Percentiles rank a stretch among this genome's conserved stretches.
phyloP scores from a whole-genome alignment of 2,888 invertebrate genomes.

The Globia sparganii region DNA sequence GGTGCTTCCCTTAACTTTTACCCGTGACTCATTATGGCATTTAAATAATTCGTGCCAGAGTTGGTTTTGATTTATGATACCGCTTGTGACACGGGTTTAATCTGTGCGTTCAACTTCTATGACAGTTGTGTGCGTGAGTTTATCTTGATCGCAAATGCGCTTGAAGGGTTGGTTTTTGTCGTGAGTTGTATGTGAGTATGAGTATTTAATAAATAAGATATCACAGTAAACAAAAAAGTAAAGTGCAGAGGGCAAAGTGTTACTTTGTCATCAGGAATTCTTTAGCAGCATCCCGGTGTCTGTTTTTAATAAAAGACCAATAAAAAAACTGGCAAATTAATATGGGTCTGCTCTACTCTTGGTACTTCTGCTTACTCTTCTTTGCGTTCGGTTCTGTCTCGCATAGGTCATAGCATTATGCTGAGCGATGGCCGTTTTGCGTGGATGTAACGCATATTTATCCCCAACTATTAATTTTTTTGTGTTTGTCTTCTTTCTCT shows the following conservation, averaged over 20 bases:
- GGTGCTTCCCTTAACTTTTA: slow-evolving; percentile 83
- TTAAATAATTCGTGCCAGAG: slow-evolving; percentile 88
- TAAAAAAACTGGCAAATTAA: background rate
- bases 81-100: slow-evolving; percentile 81
- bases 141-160: slow-evolving; percentile 71
- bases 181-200: slow-evolving; percentile 9
- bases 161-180: slow-evolving; percentile 68
- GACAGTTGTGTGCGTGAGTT: slow-evolving; percentile 70
- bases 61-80: slow-evolving; percentile 87
- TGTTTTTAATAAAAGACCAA: background rate
- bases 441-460: background rate
- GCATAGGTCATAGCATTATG: background rate
- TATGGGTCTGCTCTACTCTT: background rate
- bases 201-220: slow-evolving; percentile 25
- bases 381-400: background rate
- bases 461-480: background rate
- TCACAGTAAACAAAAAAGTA: background rate
- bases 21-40: slow-evolving; percentile 89
- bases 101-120: slow-evolving; percentile 74
- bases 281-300: background rate
- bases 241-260: background rate
- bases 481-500: background rate
- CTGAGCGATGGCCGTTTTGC: background rate
- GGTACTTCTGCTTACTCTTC: background rate
- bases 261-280: background rate